phyloP scores from a whole-genome alignment of 2,888 invertebrate genomes.

The Zeuzera pyrina region DNA sequence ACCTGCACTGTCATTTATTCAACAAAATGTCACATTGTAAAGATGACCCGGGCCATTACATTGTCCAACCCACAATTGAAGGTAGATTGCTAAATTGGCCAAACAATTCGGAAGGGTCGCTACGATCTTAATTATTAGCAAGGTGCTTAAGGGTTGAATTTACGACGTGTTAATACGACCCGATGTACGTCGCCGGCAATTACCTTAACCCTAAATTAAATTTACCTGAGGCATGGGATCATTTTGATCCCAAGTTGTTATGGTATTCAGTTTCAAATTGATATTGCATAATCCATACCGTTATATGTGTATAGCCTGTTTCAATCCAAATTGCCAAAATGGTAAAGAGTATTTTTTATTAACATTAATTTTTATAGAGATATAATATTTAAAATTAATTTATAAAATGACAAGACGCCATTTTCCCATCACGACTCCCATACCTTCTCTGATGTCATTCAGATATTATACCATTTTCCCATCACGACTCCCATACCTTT shows the following conservation, averaged over 20 bases:
- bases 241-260: slow-evolving; percentile 25
- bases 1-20: too few species aligned
- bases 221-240: slow-evolving; percentile 52
- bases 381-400: too few species aligned
- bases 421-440: too few species aligned
- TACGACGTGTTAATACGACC: slow-evolving; percentile 64
- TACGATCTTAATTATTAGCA: slow-evolving; percentile 66
- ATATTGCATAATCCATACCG: neutral
- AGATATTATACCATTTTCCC: too few species aligned
- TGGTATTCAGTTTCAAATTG: slow-evolving; percentile 1
- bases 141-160: slow-evolving; percentile 66
- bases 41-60: slow-evolving; percentile 28
- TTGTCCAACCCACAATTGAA: slow-evolving; percentile 34
- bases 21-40: slow-evolving; percentile 35
- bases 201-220: slow-evolving; percentile 59
- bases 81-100: slow-evolving; percentile 30
- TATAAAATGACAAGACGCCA: too few species aligned
- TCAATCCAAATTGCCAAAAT: too few species aligned
- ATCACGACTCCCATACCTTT: too few species aligned
- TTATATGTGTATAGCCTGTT: too few species aligned
- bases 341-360: too few species aligned
- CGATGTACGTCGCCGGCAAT: slow-evolving; percentile 53
- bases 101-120: slow-evolving; percentile 35
- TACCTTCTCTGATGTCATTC: too few species aligned
- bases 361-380: too few species aligned